These are phyloP conservation scores for Agriopis marginaria DNA, from an alignment of 2,888 invertebrate genomes.

Conservation along the genomic window DNA sequence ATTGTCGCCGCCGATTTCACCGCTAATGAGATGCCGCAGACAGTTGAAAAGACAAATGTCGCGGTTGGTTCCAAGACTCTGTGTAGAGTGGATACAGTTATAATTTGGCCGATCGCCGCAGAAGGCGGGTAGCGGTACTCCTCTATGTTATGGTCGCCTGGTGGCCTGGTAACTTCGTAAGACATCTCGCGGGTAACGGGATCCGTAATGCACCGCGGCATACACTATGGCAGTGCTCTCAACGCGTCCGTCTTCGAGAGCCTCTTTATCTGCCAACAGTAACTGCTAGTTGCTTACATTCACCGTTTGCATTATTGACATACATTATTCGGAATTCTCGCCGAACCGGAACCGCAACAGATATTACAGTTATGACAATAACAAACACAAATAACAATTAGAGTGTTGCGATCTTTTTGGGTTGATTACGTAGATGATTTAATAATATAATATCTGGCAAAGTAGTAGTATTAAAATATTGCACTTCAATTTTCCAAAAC, in stretches of 20 bases:
- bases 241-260: constrained; percentile 48
- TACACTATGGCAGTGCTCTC: constrained; percentile 45
- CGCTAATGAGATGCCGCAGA: constrained; percentile 64
- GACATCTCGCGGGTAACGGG: constrained; percentile 65
- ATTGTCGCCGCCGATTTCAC: constrained; percentile 65
- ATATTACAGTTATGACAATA: constrained; percentile 20
- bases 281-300: constrained; percentile 39
- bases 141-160: constrained; percentile 58
- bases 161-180: constrained; percentile 59
- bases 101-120: constrained; percentile 71
- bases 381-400: constrained; percentile 2
- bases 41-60: constrained; percentile 56
- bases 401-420: neutral
- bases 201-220: constrained; percentile 58
- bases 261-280: constrained; percentile 38
- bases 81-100: constrained; percentile 74
- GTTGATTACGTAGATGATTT: neutral
- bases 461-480: neutral
- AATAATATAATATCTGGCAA: neutral
- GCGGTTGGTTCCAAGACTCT: constrained; percentile 46
- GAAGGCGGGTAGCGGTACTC: constrained; percentile 75
- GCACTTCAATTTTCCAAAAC: neutral
- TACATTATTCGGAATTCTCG: constrained; percentile 20
- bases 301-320: constrained; percentile 35
- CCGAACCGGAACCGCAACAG: constrained; percentile 22